These are phyloP conservation scores for Caenorhabditis zanzibari DNA, from an alignment of 2,888 invertebrate species.

Conservation along the genomic window DNA sequence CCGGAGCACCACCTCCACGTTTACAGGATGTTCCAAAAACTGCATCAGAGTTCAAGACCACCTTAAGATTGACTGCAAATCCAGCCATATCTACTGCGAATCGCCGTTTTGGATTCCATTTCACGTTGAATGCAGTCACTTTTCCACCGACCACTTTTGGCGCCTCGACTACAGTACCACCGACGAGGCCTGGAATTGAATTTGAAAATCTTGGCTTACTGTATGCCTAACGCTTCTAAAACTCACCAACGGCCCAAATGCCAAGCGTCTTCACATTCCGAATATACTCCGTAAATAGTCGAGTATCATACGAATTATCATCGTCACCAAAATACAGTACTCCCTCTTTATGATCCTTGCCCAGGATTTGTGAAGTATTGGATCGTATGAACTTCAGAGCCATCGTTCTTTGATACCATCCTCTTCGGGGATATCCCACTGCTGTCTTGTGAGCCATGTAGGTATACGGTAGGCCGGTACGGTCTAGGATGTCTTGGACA, in stretches of 20 bases:
- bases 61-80: conserved; percentile 73
- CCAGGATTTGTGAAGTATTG: conserved; percentile 59
- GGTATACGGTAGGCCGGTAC: conserved; percentile 69
- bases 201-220: too few relatives aligned
- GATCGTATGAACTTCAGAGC: conserved; percentile 72
- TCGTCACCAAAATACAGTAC: conserved; percentile 74
- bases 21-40: conserved; percentile 72
- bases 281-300: conserved; percentile 69
- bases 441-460: conserved; percentile 70
- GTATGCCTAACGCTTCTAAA: too few relatives aligned
- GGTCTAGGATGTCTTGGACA: conserved; percentile 62
- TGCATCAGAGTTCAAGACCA: conserved; percentile 64
- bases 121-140: conserved; percentile 75
- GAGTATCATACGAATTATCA: conserved; percentile 71
- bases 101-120: conserved; percentile 71
- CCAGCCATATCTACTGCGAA: conserved; percentile 80
- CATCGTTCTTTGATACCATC: conserved; percentile 78
- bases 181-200: conserved; percentile 70
- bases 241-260: conserved; percentile 73
- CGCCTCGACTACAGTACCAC: conserved; percentile 73
- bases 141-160: conserved; percentile 72
- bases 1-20: conserved; percentile 74
- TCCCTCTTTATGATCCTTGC: conserved; percentile 49
- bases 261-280: conserved; percentile 69
- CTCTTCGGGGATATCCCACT: conserved; percentile 74